A percentile compares a stretch with the other conserved stretches of the same genome.
These are phyloP conservation scores for Drosophila cyrtoloma DNA, from an alignment of 2,888 invertebrate genomes.

Conservation along the genomic window DNA sequence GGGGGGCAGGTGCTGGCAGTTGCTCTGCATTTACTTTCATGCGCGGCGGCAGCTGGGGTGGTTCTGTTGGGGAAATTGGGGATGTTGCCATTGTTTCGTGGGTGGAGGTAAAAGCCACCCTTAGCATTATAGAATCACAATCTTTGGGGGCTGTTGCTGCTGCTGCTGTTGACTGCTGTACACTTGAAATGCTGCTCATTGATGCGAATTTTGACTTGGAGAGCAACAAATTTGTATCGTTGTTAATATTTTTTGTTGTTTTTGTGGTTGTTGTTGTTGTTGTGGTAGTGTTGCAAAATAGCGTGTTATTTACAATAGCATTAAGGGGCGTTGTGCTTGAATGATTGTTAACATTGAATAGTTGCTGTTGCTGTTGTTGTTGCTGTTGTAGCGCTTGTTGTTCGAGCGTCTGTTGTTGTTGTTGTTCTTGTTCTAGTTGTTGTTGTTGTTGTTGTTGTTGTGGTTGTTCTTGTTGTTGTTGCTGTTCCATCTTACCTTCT, in stretches of 20 bases:
- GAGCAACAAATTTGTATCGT: constrained; percentile 52
- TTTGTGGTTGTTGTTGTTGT: constrained; percentile 33
- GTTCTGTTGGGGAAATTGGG: constrained; percentile 25
- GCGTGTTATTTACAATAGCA: constrained; percentile 77
- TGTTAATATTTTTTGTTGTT: constrained; percentile 43
- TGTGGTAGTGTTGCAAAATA: constrained; percentile 57
- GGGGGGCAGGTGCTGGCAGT: constrained; percentile 5
- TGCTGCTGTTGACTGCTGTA: constrained; percentile 47
- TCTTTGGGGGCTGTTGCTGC: constrained; percentile 56
- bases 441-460: constrained; percentile 55
- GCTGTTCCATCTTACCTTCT: constrained; percentile 81
- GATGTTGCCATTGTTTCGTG: constrained; percentile 13
- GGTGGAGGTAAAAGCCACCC: constrained; percentile 55
- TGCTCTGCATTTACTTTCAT: constrained; percentile 65
- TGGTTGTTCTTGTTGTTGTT: constrained; percentile 64
- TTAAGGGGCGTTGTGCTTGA: constrained; percentile 29
- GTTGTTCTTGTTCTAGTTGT: constrained; percentile 53
- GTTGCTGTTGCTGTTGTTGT: constrained; percentile 4
- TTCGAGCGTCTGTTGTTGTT: constrained; percentile 28
- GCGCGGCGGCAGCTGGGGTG: constrained; percentile 72
- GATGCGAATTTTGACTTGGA: constrained; percentile 70
- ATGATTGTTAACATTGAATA: constrained; percentile 13
- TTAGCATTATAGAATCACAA: constrained; percentile 50
- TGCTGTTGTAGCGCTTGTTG: constrained; percentile 22
- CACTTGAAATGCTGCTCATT: constrained; percentile 77